Evolutionary conservation across 1,140 invertebrate genomes (phyloP).

Genomic region (Platorchestia sp.): DNA sequence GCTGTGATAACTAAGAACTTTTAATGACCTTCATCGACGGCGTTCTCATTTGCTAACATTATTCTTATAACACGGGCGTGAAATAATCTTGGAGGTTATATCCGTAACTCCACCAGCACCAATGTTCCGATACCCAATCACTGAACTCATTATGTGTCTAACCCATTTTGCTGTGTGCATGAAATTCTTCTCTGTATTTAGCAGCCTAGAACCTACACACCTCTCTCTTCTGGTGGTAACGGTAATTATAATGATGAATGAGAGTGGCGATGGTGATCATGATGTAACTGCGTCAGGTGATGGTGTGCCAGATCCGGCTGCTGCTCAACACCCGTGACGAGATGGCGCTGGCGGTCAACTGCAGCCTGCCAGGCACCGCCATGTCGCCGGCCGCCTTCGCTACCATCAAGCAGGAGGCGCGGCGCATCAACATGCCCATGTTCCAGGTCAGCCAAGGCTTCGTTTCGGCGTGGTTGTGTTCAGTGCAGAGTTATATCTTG

Average conservation of each 20-base stretch:
- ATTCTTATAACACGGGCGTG: too few species aligned
- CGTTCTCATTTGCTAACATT: too few species aligned
- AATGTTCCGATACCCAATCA: too few species aligned
- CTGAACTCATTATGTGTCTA: too few species aligned
- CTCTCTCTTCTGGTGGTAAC: too few species aligned
- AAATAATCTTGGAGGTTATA: too few species aligned
- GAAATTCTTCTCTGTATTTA: too few species aligned
- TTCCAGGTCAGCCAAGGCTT: conserved; percentile 58
- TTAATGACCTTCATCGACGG: too few species aligned
- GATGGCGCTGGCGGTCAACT: conserved; percentile 59
- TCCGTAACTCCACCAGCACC: too few species aligned
- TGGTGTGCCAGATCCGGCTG: conserved; percentile 61
- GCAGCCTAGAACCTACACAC: too few species aligned
- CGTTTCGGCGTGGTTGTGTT: not conserved
- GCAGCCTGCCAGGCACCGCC: conserved; percentile 63
- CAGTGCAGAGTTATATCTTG: not conserved
- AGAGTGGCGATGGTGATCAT: not conserved
- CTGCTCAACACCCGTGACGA: conserved; percentile 63
- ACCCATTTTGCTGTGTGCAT: too few species aligned
- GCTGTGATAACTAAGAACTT: too few species aligned
- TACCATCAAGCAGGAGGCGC: conserved; percentile 62
- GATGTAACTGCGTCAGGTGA: conserved; percentile 8
- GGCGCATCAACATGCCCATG: conserved; percentile 64
- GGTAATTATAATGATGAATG: not conserved
- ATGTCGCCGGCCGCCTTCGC: conserved; percentile 61